Conservation (phyloP, 2,888 invertebrate genomes). For the Axea sp. region DNA sequence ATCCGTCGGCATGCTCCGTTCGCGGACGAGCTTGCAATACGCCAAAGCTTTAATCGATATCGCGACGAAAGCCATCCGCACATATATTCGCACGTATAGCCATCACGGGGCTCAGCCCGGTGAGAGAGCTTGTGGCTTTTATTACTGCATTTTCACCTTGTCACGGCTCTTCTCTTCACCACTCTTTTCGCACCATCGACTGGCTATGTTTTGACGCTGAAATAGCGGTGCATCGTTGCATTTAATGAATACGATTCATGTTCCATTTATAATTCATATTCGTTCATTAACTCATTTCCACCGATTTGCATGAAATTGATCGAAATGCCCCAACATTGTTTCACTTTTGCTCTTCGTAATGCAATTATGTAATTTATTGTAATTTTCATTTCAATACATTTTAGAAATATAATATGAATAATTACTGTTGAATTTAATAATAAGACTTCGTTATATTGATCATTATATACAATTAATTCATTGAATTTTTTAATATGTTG, state of each 20-base stretch:
- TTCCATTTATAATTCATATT: constrained; percentile 51
- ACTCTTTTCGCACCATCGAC: constrained; percentile 76
- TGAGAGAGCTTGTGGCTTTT: constrained; percentile 75
- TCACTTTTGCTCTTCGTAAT: constrained; percentile 23
- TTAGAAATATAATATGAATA: background rate
- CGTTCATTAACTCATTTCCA: constrained; percentile 49
- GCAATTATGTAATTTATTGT: constrained; percentile 37
- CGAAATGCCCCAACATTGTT: constrained; percentile 29
- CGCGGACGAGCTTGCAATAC: constrained; percentile 75
- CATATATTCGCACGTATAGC: constrained; percentile 56
- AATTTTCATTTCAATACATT: no score
- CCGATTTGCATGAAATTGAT: constrained; percentile 50
- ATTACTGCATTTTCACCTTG: constrained; percentile 79
- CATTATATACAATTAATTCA: no score
- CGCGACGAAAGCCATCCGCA: constrained; percentile 65
- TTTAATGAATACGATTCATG: constrained; percentile 56
- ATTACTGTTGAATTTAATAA: constrained; percentile 11
- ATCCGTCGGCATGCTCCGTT: constrained; percentile 71
- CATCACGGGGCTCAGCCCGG: constrained; percentile 54
- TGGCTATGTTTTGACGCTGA: constrained; percentile 57
- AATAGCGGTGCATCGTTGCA: constrained; percentile 52
- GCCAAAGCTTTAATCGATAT: constrained; percentile 78
- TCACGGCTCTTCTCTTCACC: constrained; percentile 75
- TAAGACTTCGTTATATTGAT: no score
- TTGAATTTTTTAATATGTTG: no score